phyloP scores from a whole-genome alignment of 2,113 vertebrate genomes.

The Pelecanoides urinatrix region DNA sequence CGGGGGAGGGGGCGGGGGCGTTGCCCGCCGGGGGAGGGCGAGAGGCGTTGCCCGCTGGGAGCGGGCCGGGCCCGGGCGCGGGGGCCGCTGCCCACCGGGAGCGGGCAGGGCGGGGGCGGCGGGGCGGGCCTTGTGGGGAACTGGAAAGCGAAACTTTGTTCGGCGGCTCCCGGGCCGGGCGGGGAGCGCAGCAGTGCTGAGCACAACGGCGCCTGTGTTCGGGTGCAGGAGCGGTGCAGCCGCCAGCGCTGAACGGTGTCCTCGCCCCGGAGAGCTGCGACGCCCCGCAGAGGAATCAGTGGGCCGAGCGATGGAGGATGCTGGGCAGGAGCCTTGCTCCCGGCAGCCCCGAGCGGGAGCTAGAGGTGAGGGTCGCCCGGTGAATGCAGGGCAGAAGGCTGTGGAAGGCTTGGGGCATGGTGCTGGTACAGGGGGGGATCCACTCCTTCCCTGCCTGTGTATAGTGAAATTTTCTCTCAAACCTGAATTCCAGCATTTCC shows the following conservation, averaged over 20 bases:
- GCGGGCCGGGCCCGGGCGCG: too few relatives aligned
- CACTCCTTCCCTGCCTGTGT: not conserved
- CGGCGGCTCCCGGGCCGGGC: not conserved
- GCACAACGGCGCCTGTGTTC: not conserved
- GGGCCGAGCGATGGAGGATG: not conserved
- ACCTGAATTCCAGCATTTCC: not conserved
- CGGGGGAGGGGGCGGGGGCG: not conserved
- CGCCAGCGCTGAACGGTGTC: not conserved
- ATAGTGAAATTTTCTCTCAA: not conserved
- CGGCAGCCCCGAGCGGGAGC: not conserved
- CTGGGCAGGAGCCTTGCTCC: not conserved
- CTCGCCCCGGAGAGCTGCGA: not conserved
- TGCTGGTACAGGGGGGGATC: not conserved
- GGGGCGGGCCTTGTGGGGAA: not conserved
- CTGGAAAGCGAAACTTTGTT: not conserved
- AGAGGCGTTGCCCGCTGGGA: too few relatives aligned
- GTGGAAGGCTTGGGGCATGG: not conserved
- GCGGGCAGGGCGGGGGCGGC: not conserved
- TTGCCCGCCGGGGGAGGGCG: too few relatives aligned
- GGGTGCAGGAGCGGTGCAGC: not conserved
- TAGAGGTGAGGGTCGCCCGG: slow-evolving; percentile 36
- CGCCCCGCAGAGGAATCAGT: not conserved
- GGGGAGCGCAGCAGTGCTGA: too few relatives aligned
- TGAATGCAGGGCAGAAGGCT: not conserved
- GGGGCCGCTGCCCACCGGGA: too few relatives aligned